These are phyloP conservation scores for Lochmaea capreae DNA, from an alignment of 2,888 invertebrate genomes.

Conservation along the genomic window DNA sequence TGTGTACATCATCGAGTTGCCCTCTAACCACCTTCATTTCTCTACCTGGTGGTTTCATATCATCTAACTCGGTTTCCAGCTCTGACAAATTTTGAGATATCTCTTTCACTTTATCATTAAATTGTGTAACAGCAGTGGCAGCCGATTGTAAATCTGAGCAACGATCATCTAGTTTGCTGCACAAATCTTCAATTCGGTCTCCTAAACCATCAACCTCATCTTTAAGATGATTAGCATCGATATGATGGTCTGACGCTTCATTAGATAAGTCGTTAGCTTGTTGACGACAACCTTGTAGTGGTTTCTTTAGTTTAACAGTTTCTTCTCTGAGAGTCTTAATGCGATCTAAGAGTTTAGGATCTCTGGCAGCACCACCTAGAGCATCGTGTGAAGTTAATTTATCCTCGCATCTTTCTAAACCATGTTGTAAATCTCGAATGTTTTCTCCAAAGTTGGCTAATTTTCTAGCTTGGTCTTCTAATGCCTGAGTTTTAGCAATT, in stretches of 20 bases:
- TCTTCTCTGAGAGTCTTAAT: slow-evolving; percentile 88
- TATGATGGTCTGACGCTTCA: slow-evolving; percentile 80
- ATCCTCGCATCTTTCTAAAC: slow-evolving; percentile 90
- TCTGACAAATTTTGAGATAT: slow-evolving; percentile 81
- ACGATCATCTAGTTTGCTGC: slow-evolving; percentile 81
- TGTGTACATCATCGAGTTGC: slow-evolving; percentile 84
- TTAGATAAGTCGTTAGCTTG: slow-evolving; percentile 82
- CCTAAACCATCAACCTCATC: slow-evolving; percentile 82
- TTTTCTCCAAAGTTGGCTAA: slow-evolving; percentile 88
- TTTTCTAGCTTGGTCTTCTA: slow-evolving; percentile 86
- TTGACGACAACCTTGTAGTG: slow-evolving; percentile 69
- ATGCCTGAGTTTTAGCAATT: slow-evolving; percentile 78
- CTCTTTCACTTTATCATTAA: slow-evolving; percentile 87
- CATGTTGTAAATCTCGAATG: slow-evolving; percentile 85
- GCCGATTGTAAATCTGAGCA: slow-evolving; percentile 85
- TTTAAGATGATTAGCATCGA: slow-evolving; percentile 80
- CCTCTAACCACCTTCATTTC: slow-evolving; percentile 86
- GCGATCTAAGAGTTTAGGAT: slow-evolving; percentile 86
- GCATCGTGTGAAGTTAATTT: slow-evolving; percentile 81
- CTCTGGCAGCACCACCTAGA: slow-evolving; percentile 79
- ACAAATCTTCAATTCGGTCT: slow-evolving; percentile 82
- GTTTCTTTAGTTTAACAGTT: slow-evolving; percentile 80
- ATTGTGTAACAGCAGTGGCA: slow-evolving; percentile 86
- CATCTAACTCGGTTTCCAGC: slow-evolving; percentile 85
- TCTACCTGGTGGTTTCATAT: slow-evolving; percentile 87